Base-by-base conservation (phyloP, 2,797 vertebrate species). In the Fistularia commersonii region DNA sequence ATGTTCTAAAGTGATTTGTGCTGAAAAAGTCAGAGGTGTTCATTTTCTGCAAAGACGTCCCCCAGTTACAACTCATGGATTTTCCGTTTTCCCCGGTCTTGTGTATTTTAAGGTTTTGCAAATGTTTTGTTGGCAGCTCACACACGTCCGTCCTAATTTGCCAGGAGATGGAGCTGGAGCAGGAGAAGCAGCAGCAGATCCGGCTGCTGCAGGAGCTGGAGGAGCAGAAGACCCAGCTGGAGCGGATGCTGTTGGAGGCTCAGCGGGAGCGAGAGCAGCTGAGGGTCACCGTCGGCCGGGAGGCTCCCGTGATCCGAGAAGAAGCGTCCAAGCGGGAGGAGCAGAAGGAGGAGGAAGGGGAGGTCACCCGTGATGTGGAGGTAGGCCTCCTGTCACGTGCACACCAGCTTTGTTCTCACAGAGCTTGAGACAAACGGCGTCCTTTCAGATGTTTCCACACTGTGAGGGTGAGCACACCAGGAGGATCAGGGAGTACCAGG, bases 141-240 rank as follows among this genome's bases (percentile, higher is more conserved):
- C 40, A 1, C 7, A 3, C 6, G n/a, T 31, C 11, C 15, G 8
- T 12, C 3, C 14, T 1, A 8, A 8, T 14, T 47, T 34, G 32
- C 32, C 70, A 99, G 95, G 88, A 91, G n/a, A 79, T 88, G 44
- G 87, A 90, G 70, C 85, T 95, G 11, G 92, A 95, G 74, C 64
- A 59, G 35, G 89, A 93, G 81, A 97, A 94, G 54, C 84, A 82
- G 79, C 88, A 94, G 69, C 95, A 98, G 79, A 41, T 94, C 46
- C 57, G 70, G 42, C 82, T 96, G 63, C 88, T 98, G 35, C 85
- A 90, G 72, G 89, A 91, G 65, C 84, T 97, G 53, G 93, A 94
- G 60, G 88, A 92, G 61, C 91, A 95, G 71, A 92, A 86, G 57
- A 66, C 57, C 44, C 54, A 48, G 54, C 63, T 97, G 61, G 92